Conservation (phyloP, 2,113 vertebrate genomes). For the Anhinga anhinga region DNA sequence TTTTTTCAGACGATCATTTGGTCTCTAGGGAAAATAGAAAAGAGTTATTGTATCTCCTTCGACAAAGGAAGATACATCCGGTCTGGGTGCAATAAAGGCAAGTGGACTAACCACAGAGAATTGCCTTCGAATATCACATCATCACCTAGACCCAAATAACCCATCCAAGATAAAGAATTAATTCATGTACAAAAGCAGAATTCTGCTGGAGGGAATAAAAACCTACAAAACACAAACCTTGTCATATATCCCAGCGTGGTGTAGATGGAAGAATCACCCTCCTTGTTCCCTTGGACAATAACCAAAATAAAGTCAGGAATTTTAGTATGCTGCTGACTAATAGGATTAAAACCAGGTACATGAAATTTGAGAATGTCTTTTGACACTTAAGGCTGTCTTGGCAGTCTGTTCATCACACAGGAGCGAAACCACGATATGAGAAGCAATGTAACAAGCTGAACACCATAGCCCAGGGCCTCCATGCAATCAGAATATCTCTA, state of each 20-base stretch:
- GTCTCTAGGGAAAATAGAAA: not conserved
- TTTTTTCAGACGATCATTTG: not conserved
- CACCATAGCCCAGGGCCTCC: not conserved
- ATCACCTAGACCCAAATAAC: not conserved
- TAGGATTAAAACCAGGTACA: constrained; percentile 12
- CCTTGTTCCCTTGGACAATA: not conserved
- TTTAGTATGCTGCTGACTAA: not conserved
- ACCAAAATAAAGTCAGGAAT: constrained; percentile 19
- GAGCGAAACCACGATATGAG: not conserved
- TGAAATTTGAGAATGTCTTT: not conserved
- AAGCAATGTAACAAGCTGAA: not conserved
- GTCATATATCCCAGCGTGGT: not conserved
- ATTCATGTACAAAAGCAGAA: not conserved
- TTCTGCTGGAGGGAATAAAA: not conserved
- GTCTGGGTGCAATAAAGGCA: not conserved
- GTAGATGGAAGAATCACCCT: not conserved
- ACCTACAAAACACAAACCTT: not conserved
- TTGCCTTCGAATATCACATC: not conserved
- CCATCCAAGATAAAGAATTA: not conserved
- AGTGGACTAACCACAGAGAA: not conserved
- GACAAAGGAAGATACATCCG: not conserved
- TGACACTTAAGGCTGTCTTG: not conserved
- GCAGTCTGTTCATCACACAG: not conserved
- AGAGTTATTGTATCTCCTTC: not conserved
- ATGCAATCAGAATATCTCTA: not conserved